A percentile compares a stretch with the other conserved stretches of the same genome.
Conservation (phyloP, 1,140 invertebrate genomes). For the Lanistes nyassanus region DNA sequence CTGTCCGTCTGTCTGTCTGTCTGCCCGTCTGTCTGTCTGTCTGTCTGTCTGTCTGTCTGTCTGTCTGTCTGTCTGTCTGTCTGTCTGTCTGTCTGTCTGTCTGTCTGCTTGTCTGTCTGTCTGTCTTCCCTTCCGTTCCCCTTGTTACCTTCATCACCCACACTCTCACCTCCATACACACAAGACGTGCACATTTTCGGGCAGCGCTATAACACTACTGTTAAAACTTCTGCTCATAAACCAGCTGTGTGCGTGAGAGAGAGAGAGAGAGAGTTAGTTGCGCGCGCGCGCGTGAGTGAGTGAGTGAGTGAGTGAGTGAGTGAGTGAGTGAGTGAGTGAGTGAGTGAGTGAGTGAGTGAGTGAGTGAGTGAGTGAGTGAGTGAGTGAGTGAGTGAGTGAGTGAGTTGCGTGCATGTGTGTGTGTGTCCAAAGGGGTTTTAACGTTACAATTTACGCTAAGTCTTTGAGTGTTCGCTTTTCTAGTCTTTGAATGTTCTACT, state of each 20-base stretch:
- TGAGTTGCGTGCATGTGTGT: conserved; percentile 16
- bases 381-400: conserved; percentile 10
- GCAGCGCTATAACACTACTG: neutral
- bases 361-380: neutral
- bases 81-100: conserved; percentile 2
- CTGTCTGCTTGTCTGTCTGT: too few species aligned
- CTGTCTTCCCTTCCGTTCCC: neutral
- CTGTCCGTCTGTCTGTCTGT: too few species aligned
- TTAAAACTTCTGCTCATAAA: neutral
- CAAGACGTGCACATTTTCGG: neutral
- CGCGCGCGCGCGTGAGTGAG: too few species aligned
- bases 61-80: neutral
- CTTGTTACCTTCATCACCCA: neutral
- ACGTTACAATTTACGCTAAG: neutral
- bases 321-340: conserved; percentile 2
- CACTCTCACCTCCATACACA: conserved; percentile 3
- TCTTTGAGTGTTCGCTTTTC: neutral
- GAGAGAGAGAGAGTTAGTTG: neutral
- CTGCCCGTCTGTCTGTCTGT: too few species aligned
- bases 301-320: conserved; percentile 4
- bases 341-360: conserved; percentile 1
- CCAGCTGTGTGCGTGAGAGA: neutral
- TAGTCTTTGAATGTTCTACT: too few species aligned
- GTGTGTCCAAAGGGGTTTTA: conserved; percentile 5
- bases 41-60: neutral